phyloP scores from a whole-genome alignment of 2,797 vertebrate genomes.

The Hozukius guyotensis region DNA sequence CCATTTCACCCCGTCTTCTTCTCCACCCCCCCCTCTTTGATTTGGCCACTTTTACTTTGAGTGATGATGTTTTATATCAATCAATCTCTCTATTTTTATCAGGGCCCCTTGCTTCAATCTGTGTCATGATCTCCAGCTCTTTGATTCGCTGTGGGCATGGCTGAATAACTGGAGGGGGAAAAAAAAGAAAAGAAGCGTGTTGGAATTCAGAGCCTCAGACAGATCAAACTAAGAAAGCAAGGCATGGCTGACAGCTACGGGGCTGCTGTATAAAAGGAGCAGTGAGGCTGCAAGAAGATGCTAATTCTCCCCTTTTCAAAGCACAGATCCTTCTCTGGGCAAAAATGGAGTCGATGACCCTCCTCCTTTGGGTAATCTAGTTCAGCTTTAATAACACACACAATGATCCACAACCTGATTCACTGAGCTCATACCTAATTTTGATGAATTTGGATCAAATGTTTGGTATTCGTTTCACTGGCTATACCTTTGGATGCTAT shows the following conservation, averaged over 20 bases:
- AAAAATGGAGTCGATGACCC: conserved; percentile 37
- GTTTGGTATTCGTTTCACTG: neutral
- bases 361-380: conserved; percentile 5
- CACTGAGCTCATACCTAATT: neutral
- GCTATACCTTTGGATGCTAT: neutral
- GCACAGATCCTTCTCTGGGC: conserved; percentile 32
- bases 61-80: conserved; percentile 35
- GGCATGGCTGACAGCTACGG: conserved; percentile 61
- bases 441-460: neutral
- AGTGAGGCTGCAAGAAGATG: conserved; percentile 73
- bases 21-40: conserved; percentile 13
- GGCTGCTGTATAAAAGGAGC: conserved; percentile 68
- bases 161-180: conserved; percentile 28
- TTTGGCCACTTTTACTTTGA: conserved; percentile 35
- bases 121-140: conserved; percentile 36
- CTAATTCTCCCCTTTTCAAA: conserved; percentile 67
- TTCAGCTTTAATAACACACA: conserved; percentile 30
- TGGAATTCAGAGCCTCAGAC: conserved; percentile 50
- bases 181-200: conserved; percentile 1
- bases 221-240: conserved; percentile 66
- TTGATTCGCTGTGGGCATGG: conserved; percentile 34
- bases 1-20: neutral
- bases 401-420: neutral
- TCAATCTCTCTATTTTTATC: conserved; percentile 37
- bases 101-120: conserved; percentile 21